Conservation (phyloP, 2,797 vertebrate species). For the Pagetopsis macropterus region DNA sequence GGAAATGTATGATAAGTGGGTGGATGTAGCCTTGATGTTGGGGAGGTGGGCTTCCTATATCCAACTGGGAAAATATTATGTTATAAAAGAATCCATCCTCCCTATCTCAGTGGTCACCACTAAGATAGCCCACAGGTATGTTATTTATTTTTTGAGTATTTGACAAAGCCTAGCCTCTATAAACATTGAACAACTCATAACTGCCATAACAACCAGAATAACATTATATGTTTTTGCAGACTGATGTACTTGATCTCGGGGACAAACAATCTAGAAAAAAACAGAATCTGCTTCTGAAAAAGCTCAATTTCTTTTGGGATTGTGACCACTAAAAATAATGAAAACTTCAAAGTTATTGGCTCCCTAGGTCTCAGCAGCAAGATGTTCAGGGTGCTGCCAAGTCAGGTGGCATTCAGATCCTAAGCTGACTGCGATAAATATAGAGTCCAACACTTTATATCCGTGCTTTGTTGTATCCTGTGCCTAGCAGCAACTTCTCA, state of each 20-base stretch:
- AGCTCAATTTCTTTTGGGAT: too few relatives aligned
- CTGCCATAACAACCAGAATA: not conserved
- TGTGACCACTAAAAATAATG: not conserved
- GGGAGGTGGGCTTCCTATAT: not conserved
- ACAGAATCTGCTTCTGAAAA: too few relatives aligned
- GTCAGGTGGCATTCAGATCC: constrained; percentile 46
- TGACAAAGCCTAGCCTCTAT: constrained; percentile 5
- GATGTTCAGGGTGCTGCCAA: constrained; percentile 8
- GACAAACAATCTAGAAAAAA: not conserved
- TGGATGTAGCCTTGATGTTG: constrained; percentile 7
- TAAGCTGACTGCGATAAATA: constrained; percentile 37
- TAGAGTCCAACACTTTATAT: constrained; percentile 33
- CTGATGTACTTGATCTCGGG: not conserved
- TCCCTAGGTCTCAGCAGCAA: constrained; percentile 4
- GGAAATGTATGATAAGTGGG: not conserved
- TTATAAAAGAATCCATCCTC: not conserved
- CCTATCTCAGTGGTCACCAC: not conserved
- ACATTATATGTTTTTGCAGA: not conserved
- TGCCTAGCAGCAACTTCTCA: constrained; percentile 55
- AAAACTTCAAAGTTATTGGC: not conserved
- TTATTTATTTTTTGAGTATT: constrained; percentile 16
- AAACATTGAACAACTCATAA: constrained; percentile 6
- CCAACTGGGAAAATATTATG: not conserved
- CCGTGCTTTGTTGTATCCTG: constrained; percentile 29
- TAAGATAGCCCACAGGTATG: not conserved